Conservation (phyloP, 2,797 vertebrate species). For the Sorex maritimensis region DNA sequence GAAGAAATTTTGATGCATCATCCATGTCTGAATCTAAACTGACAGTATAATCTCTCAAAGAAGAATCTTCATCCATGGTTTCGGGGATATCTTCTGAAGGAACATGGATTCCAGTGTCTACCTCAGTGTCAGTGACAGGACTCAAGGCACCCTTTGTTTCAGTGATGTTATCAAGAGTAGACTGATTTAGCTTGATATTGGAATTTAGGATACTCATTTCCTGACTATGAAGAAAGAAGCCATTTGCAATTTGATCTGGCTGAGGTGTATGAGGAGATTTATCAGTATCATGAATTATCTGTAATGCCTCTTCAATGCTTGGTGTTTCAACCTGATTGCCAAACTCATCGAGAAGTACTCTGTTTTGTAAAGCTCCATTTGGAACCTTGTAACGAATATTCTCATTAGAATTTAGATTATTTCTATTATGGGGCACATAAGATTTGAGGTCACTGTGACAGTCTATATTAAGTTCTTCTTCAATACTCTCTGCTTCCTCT, state of each 20-base stretch:
- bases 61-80: constrained; percentile 98
- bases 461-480: constrained; percentile 91
- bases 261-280: constrained; percentile 91
- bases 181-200: constrained; percentile 90
- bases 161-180: constrained; percentile 91
- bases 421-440: constrained; percentile 79
- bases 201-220: constrained; percentile 90
- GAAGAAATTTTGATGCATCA: constrained; percentile 91
- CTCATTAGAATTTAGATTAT: constrained; percentile 87
- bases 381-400: constrained; percentile 89
- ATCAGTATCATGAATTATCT: constrained; percentile 96
- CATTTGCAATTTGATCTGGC: constrained; percentile 92
- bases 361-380: constrained; percentile 93
- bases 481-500: constrained; percentile 93
- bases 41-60: constrained; percentile 96
- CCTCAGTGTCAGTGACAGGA: constrained; percentile 94
- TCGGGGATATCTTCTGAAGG: constrained; percentile 97
- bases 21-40: constrained; percentile 98
- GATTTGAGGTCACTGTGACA: constrained; percentile 70
- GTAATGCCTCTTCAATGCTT: constrained; percentile 96
- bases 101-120: constrained; percentile 98
- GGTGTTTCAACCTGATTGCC: constrained; percentile 92
- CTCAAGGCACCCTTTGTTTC: constrained; percentile 94
- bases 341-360: constrained; percentile 91
- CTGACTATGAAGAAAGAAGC: constrained; percentile 97